phyloP scores from a whole-genome alignment of 1,140 invertebrate genomes.

The Lordiphosa stackelbergi region DNA sequence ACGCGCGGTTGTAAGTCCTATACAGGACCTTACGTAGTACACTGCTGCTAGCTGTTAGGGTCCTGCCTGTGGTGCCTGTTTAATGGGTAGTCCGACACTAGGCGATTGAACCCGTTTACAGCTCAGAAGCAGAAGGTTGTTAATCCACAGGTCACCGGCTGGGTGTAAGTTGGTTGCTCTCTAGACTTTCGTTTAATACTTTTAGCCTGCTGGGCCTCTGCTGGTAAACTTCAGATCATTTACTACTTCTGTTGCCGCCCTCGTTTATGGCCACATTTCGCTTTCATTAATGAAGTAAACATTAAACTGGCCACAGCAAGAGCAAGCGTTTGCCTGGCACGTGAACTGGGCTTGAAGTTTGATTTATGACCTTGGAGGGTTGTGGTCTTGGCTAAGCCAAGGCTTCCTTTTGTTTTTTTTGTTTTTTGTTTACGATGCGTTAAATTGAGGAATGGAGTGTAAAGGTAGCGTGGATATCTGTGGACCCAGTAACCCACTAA shows the following conservation, averaged over 20 bases:
- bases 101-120: no score
- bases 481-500: conserved; percentile 35
- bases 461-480: conserved; percentile 25
- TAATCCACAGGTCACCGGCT: no score
- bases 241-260: background rate
- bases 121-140: no score
- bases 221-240: no score
- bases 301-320: conserved; percentile 13
- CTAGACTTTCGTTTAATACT: no score
- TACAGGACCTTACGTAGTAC: no score
- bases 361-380: conserved; percentile 62
- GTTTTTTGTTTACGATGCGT: conserved; percentile 58
- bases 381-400: conserved; percentile 43
- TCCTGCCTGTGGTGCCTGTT: no score
- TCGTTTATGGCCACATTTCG: conserved; percentile 61
- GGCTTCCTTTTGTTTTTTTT: conserved; percentile 21
- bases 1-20: no score
- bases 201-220: no score
- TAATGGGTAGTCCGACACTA: no score
- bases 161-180: no score
- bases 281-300: conserved; percentile 64
- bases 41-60: no score
- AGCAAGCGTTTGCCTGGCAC: conserved; percentile 49
- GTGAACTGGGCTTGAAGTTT: conserved; percentile 64
- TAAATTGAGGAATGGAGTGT: conserved; percentile 72